Evolutionary conservation across 2,888 invertebrate species (phyloP).

Genomic region (Lasius platythorax): DNA sequence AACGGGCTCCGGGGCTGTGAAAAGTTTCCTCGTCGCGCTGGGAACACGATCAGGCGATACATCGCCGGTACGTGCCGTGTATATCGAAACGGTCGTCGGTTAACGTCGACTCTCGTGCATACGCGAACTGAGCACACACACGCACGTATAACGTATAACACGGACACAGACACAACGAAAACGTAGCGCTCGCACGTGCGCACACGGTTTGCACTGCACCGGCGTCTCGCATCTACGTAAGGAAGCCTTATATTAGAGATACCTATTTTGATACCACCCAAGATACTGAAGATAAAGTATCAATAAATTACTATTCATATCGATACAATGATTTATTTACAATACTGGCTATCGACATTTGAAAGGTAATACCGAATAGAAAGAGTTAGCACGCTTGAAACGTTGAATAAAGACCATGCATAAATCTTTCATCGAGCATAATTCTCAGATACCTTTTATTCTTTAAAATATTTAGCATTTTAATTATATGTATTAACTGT

Average conservation of each 20-base stretch:
- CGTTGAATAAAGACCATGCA: neutral
- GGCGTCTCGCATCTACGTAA: conserved; percentile 21
- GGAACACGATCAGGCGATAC: conserved; percentile 80
- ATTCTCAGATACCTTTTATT: neutral
- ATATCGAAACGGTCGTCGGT: conserved; percentile 75
- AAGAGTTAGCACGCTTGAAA: neutral
- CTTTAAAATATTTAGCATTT: neutral
- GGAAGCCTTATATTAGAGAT: conserved; percentile 16
- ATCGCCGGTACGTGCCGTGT: conserved; percentile 78
- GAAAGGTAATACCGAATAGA: neutral
- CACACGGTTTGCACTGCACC: conserved; percentile 41
- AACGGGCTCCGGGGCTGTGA: conserved; percentile 67
- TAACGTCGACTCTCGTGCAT: conserved; percentile 75
- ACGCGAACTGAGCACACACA: conserved; percentile 55
- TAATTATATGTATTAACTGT: neutral
- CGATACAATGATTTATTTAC: conserved; percentile 17
- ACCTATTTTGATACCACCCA: conserved; percentile 5
- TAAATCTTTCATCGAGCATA: neutral
- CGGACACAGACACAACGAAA: conserved; percentile 49
- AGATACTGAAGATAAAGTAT: conserved; percentile 29
- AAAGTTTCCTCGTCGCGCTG: conserved; percentile 76
- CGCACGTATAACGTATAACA: neutral
- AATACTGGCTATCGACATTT: neutral
- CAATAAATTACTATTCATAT: conserved; percentile 17
- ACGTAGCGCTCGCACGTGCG: conserved; percentile 62